Base-by-base conservation (phyloP, 35 echinoderm and acorn worm genomes). In the Ophioderma brevispina region DNA sequence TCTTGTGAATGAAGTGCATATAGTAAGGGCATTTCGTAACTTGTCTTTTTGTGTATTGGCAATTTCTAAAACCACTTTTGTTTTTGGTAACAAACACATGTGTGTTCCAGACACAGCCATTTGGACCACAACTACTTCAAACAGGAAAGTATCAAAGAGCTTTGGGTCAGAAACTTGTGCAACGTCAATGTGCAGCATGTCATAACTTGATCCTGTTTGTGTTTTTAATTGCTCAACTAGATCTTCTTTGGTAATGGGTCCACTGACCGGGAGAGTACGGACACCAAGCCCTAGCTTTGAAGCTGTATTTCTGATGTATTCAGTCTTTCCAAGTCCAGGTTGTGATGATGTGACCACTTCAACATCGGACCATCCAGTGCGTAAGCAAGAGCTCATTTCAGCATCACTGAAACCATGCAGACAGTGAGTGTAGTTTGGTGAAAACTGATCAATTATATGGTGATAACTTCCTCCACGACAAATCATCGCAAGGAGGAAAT, bases 371-470 rank as follows among this genome's bases (percentile, higher is more conserved):
- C 85, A 87, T 19, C 85, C 85, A 17, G 63, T 64, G 32, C 50
- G 38, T 13, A 87, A 33, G 49, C 85, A 87, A 33, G 63, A 64
- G 13, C 38, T 78, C 85, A 87, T 87, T 76, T 87, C 85, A 11
- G 63, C 41, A 37, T 64, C 19, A 37, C 64, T 87, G 34, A 87
- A 76, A 0, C 85, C 85, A 23, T 87, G 85, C 31, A 87, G 32
- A 28, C 38, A 31, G 38, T 87, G 85, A 41, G 85, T 87, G 41
- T 40, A 87, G 39, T 78, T 64, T 19, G 85, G 85, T 78, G 85
- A 87, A 40, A 87, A 87, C 70, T 87, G 85, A 33, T 87, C 85
- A 32, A 87, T 87, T n/a, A 87, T 87, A 31, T 87, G 85, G 32
- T 87, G 85, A 33, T 87, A 75, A 25, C 85, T 76, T 1, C 85